A percentile compares a stretch with the other conserved stretches of the same genome.
These are phyloP conservation scores for Acronicta leporina DNA, from an alignment of 2,888 invertebrate species.

Conservation along the genomic window DNA sequence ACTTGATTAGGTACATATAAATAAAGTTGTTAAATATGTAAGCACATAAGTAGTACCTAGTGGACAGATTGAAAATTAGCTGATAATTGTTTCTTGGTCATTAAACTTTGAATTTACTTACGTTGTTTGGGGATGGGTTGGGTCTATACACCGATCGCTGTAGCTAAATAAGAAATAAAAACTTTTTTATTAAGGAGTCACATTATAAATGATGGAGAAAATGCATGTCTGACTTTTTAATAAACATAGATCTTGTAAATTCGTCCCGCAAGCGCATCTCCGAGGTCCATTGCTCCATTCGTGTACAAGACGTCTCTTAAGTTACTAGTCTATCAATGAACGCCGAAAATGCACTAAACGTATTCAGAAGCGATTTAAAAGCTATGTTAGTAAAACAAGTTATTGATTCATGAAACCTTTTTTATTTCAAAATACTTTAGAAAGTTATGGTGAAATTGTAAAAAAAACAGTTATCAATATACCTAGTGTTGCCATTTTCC, in stretches of 20 bases:
- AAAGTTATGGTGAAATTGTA: too few relatives aligned
- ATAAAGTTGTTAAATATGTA: too few relatives aligned
- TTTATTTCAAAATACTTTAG: too few relatives aligned
- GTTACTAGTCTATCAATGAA: constrained; percentile 16
- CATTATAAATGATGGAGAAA: background rate
- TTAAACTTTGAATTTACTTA: constrained; percentile 9
- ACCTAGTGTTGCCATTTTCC: too few relatives aligned
- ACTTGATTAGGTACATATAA: too few relatives aligned
- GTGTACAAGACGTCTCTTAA: constrained; percentile 34
- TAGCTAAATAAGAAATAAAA: constrained; percentile 13
- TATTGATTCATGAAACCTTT: background rate
- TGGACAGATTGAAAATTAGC: too few relatives aligned
- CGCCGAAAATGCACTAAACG: constrained; percentile 10
- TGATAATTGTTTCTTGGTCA: too few relatives aligned
- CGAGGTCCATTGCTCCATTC: constrained; percentile 43
- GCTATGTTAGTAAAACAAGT: background rate
- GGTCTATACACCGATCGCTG: constrained; percentile 7
- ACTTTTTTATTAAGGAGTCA: too few relatives aligned
- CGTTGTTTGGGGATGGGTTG: constrained; percentile 5
- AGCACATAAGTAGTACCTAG: too few relatives aligned
- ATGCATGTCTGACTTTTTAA: background rate
- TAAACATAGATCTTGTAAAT: background rate
- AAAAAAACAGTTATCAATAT: too few relatives aligned
- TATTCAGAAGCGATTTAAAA: background rate
- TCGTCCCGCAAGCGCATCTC: background rate